phyloP scores from a whole-genome alignment of 2,888 invertebrate genomes.

The Tiliacea aurago region DNA sequence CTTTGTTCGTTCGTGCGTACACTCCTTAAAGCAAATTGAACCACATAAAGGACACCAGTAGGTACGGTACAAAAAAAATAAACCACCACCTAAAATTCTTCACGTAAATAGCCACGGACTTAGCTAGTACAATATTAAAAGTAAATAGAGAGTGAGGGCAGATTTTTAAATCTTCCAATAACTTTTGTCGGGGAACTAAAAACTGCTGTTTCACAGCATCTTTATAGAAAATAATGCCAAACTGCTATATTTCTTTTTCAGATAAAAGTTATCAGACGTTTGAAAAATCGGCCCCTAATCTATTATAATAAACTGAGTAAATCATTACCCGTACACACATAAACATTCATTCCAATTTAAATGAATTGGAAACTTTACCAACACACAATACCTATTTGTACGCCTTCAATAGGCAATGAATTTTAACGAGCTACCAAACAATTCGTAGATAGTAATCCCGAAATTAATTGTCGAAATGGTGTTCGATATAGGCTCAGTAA shows the following conservation, averaged over 20 bases:
- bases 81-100: no score
- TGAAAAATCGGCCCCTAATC: not conserved
- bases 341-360: constrained; percentile 29
- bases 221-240: no score
- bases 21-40: no score
- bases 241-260: no score
- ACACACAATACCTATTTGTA: constrained; percentile 51
- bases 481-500: constrained; percentile 19
- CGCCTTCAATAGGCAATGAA: constrained; percentile 52
- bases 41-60: no score
- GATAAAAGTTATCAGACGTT: no score
- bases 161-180: no score
- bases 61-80: no score
- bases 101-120: no score
- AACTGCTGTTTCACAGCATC: no score
- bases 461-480: constrained; percentile 47
- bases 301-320: constrained; percentile 4
- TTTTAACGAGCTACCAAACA: constrained; percentile 55
- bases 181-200: no score
- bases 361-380: constrained; percentile 39
- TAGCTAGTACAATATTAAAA: not conserved
- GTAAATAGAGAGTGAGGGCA: not conserved
- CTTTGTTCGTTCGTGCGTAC: no score
- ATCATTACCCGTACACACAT: constrained; percentile 12
- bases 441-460: constrained; percentile 42